phyloP scores from a whole-genome alignment of 2,888 invertebrate species.

The Synergus umbraculus region DNA sequence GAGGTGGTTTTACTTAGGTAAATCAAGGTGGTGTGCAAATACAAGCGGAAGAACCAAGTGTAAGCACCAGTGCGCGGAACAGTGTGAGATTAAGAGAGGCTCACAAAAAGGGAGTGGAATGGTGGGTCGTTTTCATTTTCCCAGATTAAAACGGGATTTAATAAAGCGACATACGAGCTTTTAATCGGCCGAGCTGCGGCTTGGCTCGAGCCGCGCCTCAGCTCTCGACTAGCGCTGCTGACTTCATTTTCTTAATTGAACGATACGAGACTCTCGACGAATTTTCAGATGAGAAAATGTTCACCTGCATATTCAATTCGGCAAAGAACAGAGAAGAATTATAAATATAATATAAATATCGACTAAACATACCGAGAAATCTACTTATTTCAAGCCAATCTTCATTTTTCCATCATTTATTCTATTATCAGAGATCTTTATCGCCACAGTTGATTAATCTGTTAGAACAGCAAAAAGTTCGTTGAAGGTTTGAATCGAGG shows the following conservation, averaged over 20 bases:
- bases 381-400: too few species aligned
- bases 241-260: conserved; percentile 65
- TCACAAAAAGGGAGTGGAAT: conserved; percentile 47
- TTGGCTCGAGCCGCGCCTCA: conserved; percentile 59
- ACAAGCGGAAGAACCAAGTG: conserved; percentile 49
- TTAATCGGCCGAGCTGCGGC: conserved; percentile 68
- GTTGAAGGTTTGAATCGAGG: conserved; percentile 16
- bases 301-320: neutral
- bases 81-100: conserved; percentile 54
- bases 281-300: conserved; percentile 54
- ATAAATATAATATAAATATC: too few species aligned
- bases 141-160: conserved; percentile 74
- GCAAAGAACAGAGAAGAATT: conserved; percentile 1
- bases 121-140: conserved; percentile 69
- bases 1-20: conserved; percentile 41
- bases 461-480: conserved; percentile 6
- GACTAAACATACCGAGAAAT: neutral
- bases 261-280: conserved; percentile 56
- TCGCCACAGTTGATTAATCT: conserved; percentile 27
- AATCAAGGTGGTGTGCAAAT: conserved; percentile 52
- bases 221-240: conserved; percentile 43
- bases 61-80: conserved; percentile 46
- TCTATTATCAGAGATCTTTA: conserved; percentile 4
- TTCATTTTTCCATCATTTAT: too few species aligned
- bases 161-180: conserved; percentile 73